Conservation (phyloP, 2,888 invertebrate species). For the Megalurothrips usitatus region DNA sequence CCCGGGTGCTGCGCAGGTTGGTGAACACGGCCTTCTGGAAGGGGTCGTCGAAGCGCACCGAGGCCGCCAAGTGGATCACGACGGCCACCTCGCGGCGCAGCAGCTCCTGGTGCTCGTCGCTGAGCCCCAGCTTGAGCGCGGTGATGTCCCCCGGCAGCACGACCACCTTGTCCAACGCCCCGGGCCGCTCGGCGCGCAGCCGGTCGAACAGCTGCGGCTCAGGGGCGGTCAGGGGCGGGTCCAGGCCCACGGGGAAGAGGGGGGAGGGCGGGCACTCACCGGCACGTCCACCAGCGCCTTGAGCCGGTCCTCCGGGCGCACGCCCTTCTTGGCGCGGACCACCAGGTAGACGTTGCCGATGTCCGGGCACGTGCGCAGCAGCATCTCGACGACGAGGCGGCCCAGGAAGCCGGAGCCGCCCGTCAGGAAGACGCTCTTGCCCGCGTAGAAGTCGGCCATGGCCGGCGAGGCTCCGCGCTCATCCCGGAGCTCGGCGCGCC, state of each 20-base stretch:
- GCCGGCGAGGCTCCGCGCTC: not conserved
- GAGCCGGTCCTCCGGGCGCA: not conserved
- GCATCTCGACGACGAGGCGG: not conserved
- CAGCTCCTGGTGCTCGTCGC: constrained; percentile 42
- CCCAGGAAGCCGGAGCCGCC: constrained; percentile 9
- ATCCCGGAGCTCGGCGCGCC: not conserved
- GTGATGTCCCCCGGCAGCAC: constrained; percentile 40
- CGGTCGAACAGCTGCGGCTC: not conserved
- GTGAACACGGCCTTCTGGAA: constrained; percentile 4
- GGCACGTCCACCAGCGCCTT: not conserved
- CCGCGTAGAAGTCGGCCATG: constrained; percentile 2
- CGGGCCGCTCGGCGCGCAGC: not conserved
- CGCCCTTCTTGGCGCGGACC: not conserved
- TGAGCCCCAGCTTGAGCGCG: constrained; percentile 41
- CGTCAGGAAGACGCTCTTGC: not conserved
- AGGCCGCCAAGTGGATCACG: constrained; percentile 39
- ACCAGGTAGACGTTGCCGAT: not conserved
- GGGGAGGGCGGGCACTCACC: not conserved
- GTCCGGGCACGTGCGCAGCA: constrained; percentile 1
- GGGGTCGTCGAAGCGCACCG: constrained; percentile 21
- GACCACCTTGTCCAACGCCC: not conserved
- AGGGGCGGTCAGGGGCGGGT: not conserved
- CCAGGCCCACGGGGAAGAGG: not conserved
- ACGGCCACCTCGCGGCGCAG: constrained; percentile 38
- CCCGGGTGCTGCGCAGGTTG: not conserved